Conservation (phyloP, 92 coral and sea anemone species). For the Blastomussa wellsi region DNA sequence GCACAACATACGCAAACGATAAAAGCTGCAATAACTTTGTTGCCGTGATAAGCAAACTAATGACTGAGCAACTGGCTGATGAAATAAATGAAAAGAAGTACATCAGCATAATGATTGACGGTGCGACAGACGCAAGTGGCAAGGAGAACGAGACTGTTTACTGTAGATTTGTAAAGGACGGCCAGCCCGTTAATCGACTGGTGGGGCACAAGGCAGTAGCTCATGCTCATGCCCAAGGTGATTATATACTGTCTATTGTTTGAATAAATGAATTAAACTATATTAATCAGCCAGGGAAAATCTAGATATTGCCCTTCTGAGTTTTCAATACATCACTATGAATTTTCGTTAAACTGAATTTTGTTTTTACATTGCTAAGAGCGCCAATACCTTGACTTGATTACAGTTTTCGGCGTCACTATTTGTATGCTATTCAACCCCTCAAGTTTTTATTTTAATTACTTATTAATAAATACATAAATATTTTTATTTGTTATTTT, state of each 20-base stretch:
- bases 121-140: constrained; percentile 25
- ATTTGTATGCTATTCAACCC: too few relatives aligned
- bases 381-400: too few relatives aligned
- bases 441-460: too few relatives aligned
- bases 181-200: constrained; percentile 3
- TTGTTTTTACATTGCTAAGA: too few relatives aligned
- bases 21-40: constrained; percentile 15
- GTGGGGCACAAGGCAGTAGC: constrained; percentile 28
- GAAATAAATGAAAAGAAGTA: constrained; percentile 22
- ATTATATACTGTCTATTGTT: constrained; percentile 2
- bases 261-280: constrained; percentile 18
- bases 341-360: background rate
- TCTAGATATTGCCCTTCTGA: constrained; percentile 12
- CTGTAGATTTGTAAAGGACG: constrained; percentile 3
- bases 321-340: constrained; percentile 15
- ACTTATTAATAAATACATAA: constrained; percentile 11
- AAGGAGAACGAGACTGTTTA: constrained; percentile 30
- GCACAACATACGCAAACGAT: constrained; percentile 35
- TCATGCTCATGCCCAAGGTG: constrained; percentile 23
- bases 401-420: too few relatives aligned
- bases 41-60: constrained; percentile 13
- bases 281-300: constrained; percentile 15
- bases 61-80: constrained; percentile 16
- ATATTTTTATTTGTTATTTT: background rate
- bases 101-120: constrained; percentile 41